Evolutionary conservation across 2,797 vertebrate species (phyloP).

Genomic region (Meriones psammophilus): DNA sequence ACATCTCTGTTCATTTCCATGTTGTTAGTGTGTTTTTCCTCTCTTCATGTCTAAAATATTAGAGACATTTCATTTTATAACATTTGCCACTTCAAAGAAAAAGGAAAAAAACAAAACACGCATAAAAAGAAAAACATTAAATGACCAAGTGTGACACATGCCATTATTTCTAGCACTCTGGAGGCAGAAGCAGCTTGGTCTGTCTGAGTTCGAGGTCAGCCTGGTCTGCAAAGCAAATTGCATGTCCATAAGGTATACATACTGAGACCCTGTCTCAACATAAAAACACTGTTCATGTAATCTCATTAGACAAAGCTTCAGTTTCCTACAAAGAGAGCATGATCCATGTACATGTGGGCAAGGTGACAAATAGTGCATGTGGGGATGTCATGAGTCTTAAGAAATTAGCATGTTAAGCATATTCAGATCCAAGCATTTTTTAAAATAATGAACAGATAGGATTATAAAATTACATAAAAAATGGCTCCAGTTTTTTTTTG

Average conservation of each 20-base stretch:
- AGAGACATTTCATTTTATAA: slow-evolving; percentile 15
- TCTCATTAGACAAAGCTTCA: not conserved
- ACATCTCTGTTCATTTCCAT: slow-evolving; percentile 23
- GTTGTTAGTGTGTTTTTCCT: not conserved
- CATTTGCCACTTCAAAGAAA: not conserved
- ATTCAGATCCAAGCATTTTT: not conserved
- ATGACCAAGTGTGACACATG: not conserved
- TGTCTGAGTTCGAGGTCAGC: not conserved
- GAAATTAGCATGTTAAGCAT: not conserved
- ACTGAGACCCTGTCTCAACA: not conserved
- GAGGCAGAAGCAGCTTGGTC: not conserved
- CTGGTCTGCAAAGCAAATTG: not conserved
- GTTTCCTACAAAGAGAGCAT: not conserved
- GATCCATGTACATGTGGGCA: not conserved
- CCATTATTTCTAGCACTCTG: not conserved
- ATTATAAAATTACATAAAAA: slow-evolving; percentile 24
- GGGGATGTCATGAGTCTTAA: not conserved
- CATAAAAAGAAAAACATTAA: not conserved
- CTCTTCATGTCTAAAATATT: slow-evolving; percentile 34
- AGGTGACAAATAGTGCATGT: not conserved
- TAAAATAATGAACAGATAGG: not conserved
- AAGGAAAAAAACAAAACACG: not conserved
- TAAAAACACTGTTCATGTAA: not conserved
- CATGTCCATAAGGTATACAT: not conserved
- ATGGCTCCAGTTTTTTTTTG: not conserved